Conservation (phyloP, 2,888 invertebrate species). For the Caenorhabditis sp. region DNA sequence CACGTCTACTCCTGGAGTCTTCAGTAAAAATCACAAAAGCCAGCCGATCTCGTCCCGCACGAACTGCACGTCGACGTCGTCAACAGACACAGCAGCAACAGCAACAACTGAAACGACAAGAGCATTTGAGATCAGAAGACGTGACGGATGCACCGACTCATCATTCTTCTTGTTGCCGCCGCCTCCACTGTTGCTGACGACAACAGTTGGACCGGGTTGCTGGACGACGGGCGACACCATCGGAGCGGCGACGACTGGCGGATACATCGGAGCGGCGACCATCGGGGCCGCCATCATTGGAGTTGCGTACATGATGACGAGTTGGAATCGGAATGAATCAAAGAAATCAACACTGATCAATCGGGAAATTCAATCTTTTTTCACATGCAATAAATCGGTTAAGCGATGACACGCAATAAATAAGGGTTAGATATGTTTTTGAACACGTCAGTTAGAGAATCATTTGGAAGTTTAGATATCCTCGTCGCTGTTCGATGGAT, state of each 20-base stretch:
- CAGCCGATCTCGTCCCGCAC: neutral
- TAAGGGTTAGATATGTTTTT: constrained; percentile 9
- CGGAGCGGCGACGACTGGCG: constrained; percentile 23
- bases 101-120: constrained; percentile 10
- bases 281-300: constrained; percentile 25
- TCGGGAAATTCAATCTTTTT: neutral
- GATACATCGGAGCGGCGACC: constrained; percentile 20
- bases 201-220: constrained; percentile 9
- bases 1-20: neutral
- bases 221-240: constrained; percentile 20
- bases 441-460: neutral
- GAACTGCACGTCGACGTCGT: neutral
- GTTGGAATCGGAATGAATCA: too few species aligned
- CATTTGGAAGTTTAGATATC: constrained; percentile 25
- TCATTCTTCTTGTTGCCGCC: constrained; percentile 13
- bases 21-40: neutral
- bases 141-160: too few species aligned
- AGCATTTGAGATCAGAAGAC: too few species aligned
- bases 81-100: constrained; percentile 19
- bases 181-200: too few species aligned
- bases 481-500: constrained; percentile 54
- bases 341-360: neutral
- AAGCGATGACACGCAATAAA: constrained; percentile 12
- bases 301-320: neutral
- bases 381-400: constrained; percentile 18